Conservation (phyloP, 2,888 invertebrate genomes). For the Tribolium freemani region DNA sequence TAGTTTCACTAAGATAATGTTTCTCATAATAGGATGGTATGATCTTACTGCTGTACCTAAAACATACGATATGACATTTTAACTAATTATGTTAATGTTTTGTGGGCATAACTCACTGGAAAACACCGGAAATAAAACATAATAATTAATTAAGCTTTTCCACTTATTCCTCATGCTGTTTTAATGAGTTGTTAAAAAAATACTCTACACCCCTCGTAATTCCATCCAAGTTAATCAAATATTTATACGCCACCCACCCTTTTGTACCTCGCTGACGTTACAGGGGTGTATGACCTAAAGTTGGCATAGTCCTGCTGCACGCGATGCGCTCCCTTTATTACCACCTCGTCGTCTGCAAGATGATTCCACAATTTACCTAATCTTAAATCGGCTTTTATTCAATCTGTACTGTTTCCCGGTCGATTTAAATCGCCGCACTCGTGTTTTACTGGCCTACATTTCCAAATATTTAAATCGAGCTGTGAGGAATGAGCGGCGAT, state of each 20-base stretch:
- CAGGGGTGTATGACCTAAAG: slow-evolving; percentile 53
- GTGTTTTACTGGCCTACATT: slow-evolving; percentile 16
- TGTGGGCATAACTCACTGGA: neutral
- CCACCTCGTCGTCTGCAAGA: slow-evolving; percentile 7
- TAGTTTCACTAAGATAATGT: neutral
- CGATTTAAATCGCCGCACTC: neutral
- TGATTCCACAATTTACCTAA: slow-evolving; percentile 4
- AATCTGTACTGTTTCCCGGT: neutral
- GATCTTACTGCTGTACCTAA: neutral
- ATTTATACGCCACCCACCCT: slow-evolving; percentile 32
- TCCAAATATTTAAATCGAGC: slow-evolving; percentile 3
- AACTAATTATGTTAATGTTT: neutral
- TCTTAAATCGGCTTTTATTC: neutral
- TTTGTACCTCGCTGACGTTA: slow-evolving; percentile 12
- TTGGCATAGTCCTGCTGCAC: slow-evolving; percentile 50
- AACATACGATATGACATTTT: neutral
- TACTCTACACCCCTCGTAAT: neutral
- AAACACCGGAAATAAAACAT: neutral
- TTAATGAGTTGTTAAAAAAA: neutral
- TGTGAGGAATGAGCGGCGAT: neutral
- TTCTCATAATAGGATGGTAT: neutral
- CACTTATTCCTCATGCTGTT: neutral
- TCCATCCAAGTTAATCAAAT: slow-evolving; percentile 21
- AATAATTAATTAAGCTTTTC: neutral
- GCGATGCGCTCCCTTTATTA: slow-evolving; percentile 47